phyloP scores from a whole-genome alignment of 2,797 vertebrate species.

The Mionectes olivaceus region DNA sequence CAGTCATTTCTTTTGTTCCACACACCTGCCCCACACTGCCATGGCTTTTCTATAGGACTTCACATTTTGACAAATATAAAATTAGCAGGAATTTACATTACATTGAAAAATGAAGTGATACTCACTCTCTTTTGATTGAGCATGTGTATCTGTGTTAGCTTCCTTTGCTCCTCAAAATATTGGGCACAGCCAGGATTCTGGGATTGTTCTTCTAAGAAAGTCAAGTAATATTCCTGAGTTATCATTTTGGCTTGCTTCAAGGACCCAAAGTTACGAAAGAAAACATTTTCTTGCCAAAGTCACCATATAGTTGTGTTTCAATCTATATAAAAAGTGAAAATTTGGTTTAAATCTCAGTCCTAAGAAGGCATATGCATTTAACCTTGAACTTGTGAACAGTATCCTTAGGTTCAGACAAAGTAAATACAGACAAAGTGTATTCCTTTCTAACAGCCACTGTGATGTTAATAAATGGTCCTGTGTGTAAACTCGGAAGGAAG shows the following conservation, averaged over 20 bases:
- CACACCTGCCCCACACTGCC: accelerated
- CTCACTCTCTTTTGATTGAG: not conserved
- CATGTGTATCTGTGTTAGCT: not conserved
- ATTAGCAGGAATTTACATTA: not conserved
- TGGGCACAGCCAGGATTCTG: not conserved
- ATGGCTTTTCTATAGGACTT: not conserved
- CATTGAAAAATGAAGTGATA: not conserved
- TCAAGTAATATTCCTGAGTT: not conserved
- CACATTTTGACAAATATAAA: not conserved
- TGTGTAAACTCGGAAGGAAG: not conserved
- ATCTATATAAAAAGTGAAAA: not conserved
- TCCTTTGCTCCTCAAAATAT: not conserved
- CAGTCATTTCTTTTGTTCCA: not conserved
- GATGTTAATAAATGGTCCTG: not conserved
- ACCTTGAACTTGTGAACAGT: not conserved
- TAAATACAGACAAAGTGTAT: not conserved
- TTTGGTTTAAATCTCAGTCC: not conserved
- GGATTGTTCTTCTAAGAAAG: not conserved
- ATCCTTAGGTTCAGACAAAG: not conserved
- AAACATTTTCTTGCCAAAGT: not conserved
- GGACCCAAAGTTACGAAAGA: not conserved
- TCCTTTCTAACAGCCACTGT: not conserved
- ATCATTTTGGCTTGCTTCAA: not conserved
- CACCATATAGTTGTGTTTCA: not conserved
- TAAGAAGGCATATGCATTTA: not conserved